Conservation (phyloP, 2,797 vertebrate genomes). For the Chromis chromis region DNA sequence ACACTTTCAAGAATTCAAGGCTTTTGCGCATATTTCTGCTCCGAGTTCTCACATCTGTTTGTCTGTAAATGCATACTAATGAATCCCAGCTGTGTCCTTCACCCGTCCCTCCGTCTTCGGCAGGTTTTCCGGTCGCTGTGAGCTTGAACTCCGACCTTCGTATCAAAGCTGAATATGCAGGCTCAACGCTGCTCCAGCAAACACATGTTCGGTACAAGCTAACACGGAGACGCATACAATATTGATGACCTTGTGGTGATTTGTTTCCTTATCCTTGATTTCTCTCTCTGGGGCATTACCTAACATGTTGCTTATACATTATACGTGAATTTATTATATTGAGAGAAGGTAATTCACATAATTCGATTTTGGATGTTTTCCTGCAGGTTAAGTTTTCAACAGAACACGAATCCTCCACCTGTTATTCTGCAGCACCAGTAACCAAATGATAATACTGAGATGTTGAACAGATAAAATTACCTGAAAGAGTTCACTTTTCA, state of each 20-base stretch:
- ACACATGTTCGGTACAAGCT: neutral
- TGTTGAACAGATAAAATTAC: too few relatives aligned
- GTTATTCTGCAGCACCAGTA: too few relatives aligned
- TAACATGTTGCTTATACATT: neutral
- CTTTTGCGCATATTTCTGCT: too few relatives aligned
- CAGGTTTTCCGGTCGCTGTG: neutral
- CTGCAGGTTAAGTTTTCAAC: too few relatives aligned
- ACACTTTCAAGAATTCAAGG: too few relatives aligned
- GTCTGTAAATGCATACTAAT: conserved; percentile 38
- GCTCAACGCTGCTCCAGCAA: neutral
- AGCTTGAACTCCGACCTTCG: conserved; percentile 7
- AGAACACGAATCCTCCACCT: too few relatives aligned
- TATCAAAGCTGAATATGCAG: conserved; percentile 16
- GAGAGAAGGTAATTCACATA: too few relatives aligned
- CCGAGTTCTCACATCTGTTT: conserved; percentile 12
- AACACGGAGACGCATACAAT: neutral
- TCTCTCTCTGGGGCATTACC: conserved; percentile 7
- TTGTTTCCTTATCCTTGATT: neutral
- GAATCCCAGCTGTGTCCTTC: conserved; percentile 30
- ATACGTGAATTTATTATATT: too few relatives aligned
- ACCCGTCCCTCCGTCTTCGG: conserved; percentile 10
- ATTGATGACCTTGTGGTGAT: conserved; percentile 17
- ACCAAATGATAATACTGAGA: too few relatives aligned
- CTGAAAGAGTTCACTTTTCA: too few relatives aligned
- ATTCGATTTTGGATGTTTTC: too few relatives aligned